Evolutionary conservation across 30 jellyfish, hydroid and myxozoan species (phyloP).

Genomic region (Rhopilema esculentum): DNA sequence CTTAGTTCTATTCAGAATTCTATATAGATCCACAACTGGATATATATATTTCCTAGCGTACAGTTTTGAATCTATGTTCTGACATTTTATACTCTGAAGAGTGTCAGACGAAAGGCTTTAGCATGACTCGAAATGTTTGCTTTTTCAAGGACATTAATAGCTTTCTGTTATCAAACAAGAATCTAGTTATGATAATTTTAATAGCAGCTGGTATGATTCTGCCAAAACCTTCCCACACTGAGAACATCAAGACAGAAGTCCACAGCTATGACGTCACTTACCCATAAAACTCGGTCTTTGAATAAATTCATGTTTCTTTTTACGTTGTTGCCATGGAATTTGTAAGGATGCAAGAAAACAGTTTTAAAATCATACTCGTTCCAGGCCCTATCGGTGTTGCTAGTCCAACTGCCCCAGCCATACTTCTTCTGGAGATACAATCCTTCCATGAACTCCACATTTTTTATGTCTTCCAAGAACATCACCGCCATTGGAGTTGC

Average conservation of each 20-base stretch:
- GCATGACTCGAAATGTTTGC: too few species aligned
- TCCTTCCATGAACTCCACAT: constrained; percentile 23
- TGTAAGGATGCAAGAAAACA: constrained; percentile 46
- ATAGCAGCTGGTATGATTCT: not conserved
- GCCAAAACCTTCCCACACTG: not conserved
- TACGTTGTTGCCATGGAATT: constrained; percentile 27
- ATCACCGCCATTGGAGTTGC: constrained; percentile 55
- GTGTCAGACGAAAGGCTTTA: too few species aligned
- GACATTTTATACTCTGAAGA: too few species aligned
- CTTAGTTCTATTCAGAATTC: too few species aligned
- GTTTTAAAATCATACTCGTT: constrained; percentile 7
- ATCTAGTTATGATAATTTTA: too few species aligned
- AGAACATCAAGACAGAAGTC: constrained; percentile 1
- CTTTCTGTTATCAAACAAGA: too few species aligned
- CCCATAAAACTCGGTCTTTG: constrained; percentile 6
- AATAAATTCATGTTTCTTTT: constrained; percentile 2
- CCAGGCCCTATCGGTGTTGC: constrained; percentile 27
- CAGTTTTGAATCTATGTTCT: too few species aligned
- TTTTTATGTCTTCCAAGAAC: constrained; percentile 15
- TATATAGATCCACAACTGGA: too few species aligned
- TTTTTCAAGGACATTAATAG: too few species aligned
- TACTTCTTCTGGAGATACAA: constrained; percentile 34
- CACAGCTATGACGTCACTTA: not conserved
- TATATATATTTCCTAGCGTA: too few species aligned
- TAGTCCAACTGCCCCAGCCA: constrained; percentile 35